These are phyloP conservation scores for Epinephelus awoara DNA, from an alignment of 2,797 vertebrate genomes.

Conservation along the genomic window DNA sequence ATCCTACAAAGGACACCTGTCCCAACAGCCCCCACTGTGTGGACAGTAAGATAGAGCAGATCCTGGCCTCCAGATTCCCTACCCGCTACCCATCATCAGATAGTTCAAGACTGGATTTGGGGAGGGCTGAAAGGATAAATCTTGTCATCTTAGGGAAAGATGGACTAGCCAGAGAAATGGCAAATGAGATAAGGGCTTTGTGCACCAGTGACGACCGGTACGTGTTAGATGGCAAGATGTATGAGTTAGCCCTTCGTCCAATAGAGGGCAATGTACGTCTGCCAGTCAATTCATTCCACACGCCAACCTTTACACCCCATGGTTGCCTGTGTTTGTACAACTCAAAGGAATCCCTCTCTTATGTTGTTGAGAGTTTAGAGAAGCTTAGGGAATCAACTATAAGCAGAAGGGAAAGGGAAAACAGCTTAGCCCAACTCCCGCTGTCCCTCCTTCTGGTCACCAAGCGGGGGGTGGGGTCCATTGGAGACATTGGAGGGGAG, in stretches of 20 bases:
- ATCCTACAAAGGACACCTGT: slow-evolving; percentile 97
- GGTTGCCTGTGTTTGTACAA: slow-evolving; percentile 98
- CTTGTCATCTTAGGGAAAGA: slow-evolving; percentile 98
- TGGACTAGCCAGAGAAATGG: slow-evolving; percentile 94
- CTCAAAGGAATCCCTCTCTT: slow-evolving; percentile 96
- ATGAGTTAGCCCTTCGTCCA: slow-evolving; percentile 93
- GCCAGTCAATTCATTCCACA: slow-evolving; percentile 97
- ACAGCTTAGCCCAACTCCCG: slow-evolving; percentile 88
- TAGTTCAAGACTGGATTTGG: slow-evolving; percentile 83
- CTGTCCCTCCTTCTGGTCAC: slow-evolving; percentile 93
- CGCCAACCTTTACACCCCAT: slow-evolving; percentile 95
- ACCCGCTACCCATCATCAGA: slow-evolving; percentile 89
- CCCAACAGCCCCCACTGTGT: slow-evolving; percentile 92
- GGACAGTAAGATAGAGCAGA: slow-evolving; percentile 94
- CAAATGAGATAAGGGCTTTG: slow-evolving; percentile 96
- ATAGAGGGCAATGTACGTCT: slow-evolving; percentile 98
- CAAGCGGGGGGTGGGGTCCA: slow-evolving; percentile 91
- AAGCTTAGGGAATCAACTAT: slow-evolving; percentile 92
- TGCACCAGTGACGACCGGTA: slow-evolving; percentile 96
- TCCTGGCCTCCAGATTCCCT: slow-evolving; percentile 87
- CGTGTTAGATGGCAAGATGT: slow-evolving; percentile 94
- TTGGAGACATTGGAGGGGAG: slow-evolving; percentile 92
- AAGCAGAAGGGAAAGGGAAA: slow-evolving; percentile 91
- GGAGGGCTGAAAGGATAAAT: slow-evolving; percentile 92
- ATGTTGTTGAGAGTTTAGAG: slow-evolving; percentile 96